Conservation (phyloP, 2,113 vertebrate species). For the Nannospalax galili region DNA sequence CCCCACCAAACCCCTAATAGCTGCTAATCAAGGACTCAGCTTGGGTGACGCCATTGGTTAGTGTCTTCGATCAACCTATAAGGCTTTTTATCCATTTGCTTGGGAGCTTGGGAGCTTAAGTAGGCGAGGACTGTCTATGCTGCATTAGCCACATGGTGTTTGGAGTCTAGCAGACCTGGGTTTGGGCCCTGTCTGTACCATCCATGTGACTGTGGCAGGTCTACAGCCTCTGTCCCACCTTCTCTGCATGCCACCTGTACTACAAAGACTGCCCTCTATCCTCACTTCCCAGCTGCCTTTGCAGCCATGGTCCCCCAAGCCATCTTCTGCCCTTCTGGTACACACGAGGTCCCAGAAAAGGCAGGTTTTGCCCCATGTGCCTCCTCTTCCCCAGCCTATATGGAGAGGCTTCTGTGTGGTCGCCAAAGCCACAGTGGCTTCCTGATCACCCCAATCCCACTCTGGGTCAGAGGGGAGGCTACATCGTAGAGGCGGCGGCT, state of each 20-base stretch:
- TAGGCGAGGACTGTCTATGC: background rate
- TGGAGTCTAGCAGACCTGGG: background rate
- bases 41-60: background rate
- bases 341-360: background rate
- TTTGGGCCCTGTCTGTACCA: background rate
- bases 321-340: background rate
- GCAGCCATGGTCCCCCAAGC: background rate
- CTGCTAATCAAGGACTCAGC: background rate
- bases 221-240: background rate
- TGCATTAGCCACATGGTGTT: background rate
- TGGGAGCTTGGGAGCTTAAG: background rate
- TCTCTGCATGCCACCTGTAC: no score
- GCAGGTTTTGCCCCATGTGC: fast-evolving
- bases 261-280: background rate
- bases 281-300: background rate
- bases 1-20: background rate
- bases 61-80: background rate
- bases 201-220: background rate
- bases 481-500: background rate
- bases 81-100: background rate
- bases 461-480: no score
- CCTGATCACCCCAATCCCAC: no score
- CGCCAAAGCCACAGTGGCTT: background rate
- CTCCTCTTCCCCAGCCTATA: background rate
- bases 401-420: no score